A percentile compares a stretch with the other conserved stretches of the same genome.
These are phyloP conservation scores for Lasioglossum lativentre DNA, from an alignment of 2,888 invertebrate species.

Conservation along the genomic window DNA sequence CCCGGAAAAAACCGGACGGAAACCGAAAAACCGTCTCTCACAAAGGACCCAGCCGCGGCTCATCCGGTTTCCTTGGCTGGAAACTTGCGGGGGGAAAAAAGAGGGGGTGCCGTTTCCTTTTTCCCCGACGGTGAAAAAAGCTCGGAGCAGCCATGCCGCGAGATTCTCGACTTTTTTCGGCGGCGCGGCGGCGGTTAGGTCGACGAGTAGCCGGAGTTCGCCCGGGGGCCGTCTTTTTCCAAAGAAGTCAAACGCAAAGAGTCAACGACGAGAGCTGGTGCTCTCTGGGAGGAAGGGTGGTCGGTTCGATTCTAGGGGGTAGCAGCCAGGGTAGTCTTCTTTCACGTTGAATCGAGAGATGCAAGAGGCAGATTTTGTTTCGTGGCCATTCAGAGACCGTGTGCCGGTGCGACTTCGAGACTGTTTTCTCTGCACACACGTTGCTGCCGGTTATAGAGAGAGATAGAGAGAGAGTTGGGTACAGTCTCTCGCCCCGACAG, in stretches of 20 bases:
- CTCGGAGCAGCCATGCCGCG: not conserved
- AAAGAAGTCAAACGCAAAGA: constrained; percentile 42
- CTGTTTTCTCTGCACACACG: constrained; percentile 37
- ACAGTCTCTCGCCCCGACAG: constrained; percentile 8
- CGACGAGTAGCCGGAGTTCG: not conserved
- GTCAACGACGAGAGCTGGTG: constrained; percentile 65
- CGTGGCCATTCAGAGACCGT: constrained; percentile 76
- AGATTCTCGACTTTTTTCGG: not conserved
- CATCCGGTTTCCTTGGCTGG: not conserved
- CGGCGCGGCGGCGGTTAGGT: not conserved
- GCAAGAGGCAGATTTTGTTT: constrained; percentile 77
- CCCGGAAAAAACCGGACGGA: not conserved
- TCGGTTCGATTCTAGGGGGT: not conserved
- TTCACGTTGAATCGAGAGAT: constrained; percentile 22
- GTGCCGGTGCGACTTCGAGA: constrained; percentile 59
- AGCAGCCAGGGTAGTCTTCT: not conserved
- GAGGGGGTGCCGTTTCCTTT: not conserved
- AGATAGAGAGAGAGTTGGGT: not conserved
- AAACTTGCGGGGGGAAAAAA: not conserved
- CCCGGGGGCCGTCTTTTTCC: not conserved
- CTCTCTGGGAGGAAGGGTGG: not conserved
- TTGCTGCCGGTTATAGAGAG: not conserved
- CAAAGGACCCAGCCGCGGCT: not conserved
- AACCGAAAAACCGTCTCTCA: constrained; percentile 1
- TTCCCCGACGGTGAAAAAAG: not conserved